Conservation (phyloP, 2,797 vertebrate genomes). For the Antrozous pallidus region DNA sequence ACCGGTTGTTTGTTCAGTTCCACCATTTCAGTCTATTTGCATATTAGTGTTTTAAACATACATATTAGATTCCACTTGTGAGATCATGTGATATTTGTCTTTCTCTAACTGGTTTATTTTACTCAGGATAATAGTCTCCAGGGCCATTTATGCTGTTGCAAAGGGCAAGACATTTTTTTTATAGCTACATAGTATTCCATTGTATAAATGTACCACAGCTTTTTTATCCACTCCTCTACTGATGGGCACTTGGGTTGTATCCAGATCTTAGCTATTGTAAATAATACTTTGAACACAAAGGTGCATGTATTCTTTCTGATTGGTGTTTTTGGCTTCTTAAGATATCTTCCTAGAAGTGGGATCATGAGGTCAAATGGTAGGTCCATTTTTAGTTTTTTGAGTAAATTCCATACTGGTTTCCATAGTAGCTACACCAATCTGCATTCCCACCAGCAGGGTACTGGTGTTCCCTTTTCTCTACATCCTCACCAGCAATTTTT, state of each 20-base stretch:
- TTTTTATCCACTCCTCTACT: background rate
- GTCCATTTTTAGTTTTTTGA: background rate
- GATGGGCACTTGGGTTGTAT: background rate
- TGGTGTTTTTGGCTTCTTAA: background rate
- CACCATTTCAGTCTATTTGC: no score
- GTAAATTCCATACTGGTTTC: background rate
- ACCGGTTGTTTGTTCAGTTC: no score
- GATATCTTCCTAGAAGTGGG: background rate
- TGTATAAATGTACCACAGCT: background rate
- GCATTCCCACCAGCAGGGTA: background rate
- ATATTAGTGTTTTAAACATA: no score
- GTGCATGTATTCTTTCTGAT: background rate
- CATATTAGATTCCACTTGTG: no score
- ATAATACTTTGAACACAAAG: background rate
- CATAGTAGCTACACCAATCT: background rate
- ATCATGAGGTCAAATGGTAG: background rate
- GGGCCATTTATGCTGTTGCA: background rate
- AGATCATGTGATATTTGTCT: no score
- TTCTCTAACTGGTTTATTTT: no score
- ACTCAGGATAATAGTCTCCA: no score
- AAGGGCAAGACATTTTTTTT: background rate
- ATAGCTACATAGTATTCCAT: background rate
- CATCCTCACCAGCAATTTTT: background rate
- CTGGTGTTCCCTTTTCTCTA: background rate
- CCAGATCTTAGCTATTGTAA: background rate